These are phyloP conservation scores for Herminia tarsipennalis DNA, from an alignment of 2,888 invertebrate species.

Conservation along the genomic window DNA sequence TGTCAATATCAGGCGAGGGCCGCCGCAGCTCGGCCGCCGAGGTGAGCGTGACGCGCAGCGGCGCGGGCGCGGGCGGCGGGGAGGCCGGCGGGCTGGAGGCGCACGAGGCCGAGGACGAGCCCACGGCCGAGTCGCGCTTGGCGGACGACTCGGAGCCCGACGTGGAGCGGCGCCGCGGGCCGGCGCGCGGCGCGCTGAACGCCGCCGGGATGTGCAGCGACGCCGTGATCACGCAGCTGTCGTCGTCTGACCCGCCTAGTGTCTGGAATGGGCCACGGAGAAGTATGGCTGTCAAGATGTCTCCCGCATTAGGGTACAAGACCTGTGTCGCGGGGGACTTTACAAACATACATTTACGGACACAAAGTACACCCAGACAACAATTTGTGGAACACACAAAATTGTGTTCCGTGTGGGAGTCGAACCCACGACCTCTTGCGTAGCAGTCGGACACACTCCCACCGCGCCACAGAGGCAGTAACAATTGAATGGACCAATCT, in stretches of 20 bases:
- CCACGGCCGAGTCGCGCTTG: slow-evolving; percentile 68
- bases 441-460: too few species aligned
- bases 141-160: slow-evolving; percentile 70
- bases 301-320: too few species aligned
- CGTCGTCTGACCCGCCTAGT: slow-evolving; percentile 87
- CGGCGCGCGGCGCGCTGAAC: slow-evolving; percentile 65
- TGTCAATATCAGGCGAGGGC: slow-evolving; percentile 66
- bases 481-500: too few species aligned
- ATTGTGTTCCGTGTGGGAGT: too few species aligned
- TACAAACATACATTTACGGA: too few species aligned
- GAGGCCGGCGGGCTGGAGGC: slow-evolving; percentile 74
- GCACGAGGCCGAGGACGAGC: slow-evolving; percentile 81
- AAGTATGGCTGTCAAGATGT: not conserved
- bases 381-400: too few species aligned
- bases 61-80: slow-evolving; percentile 52
- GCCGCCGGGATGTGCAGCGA: slow-evolving; percentile 91
- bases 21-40: slow-evolving; percentile 85
- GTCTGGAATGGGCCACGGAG: slow-evolving; percentile 57
- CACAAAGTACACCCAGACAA: too few species aligned
- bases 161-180: slow-evolving; percentile 69
- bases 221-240: slow-evolving; percentile 90
- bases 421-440: too few species aligned
- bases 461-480: too few species aligned
- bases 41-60: slow-evolving; percentile 85
- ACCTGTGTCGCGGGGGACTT: too few species aligned